Conservation (phyloP, 2,113 vertebrate genomes). For the Aviceda subcristata region DNA sequence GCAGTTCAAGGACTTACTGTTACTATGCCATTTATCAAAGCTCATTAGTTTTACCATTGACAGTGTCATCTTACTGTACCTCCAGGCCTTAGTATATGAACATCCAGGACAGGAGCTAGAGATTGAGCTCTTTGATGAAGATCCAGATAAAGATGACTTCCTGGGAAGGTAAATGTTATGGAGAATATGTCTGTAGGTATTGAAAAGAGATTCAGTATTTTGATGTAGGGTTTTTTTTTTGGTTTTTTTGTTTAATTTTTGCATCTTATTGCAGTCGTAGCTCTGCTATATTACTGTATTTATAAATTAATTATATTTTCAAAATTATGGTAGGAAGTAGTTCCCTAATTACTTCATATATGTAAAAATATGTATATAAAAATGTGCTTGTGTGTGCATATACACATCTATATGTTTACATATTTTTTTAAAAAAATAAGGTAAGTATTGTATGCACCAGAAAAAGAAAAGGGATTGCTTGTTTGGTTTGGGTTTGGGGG, state of each 20-base stretch:
- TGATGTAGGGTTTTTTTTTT: not conserved
- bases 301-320: not conserved
- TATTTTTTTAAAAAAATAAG: not conserved
- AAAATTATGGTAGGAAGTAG: not conserved
- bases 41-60: not conserved
- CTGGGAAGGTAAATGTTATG: constrained; percentile 83
- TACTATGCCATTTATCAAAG: not conserved
- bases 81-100: constrained; percentile 85
- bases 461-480: too few relatives aligned
- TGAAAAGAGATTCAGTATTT: not conserved
- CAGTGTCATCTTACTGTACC: not conserved
- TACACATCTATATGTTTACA: not conserved
- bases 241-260: not conserved
- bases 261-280: not conserved
- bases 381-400: not conserved
- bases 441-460: not conserved
- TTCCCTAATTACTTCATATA: not conserved
- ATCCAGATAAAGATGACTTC: constrained; percentile 94
- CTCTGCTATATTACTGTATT: not conserved
- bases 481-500: too few relatives aligned
- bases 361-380: not conserved
- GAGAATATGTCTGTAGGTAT: not conserved
- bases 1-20: not conserved
- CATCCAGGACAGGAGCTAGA: constrained; percentile 79
- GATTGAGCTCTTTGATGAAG: constrained; percentile 94